Conservation (phyloP, 2,797 vertebrate species). For the Saxicola maurus region DNA sequence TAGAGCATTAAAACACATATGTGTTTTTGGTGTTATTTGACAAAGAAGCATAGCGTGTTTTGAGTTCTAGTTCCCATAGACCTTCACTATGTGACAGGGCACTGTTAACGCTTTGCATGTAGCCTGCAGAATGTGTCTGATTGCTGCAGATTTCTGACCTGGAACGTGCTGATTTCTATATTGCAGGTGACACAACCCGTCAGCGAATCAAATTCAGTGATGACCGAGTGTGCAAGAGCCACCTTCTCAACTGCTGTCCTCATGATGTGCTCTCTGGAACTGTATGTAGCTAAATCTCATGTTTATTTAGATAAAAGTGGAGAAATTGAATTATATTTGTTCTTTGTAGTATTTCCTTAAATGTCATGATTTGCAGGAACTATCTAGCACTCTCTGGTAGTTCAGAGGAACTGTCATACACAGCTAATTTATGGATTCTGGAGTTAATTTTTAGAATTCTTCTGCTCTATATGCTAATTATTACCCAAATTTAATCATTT, state of each 20-base stretch:
- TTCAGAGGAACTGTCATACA: not conserved
- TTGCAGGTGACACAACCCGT: slow-evolving; percentile 91
- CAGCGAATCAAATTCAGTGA: slow-evolving; percentile 98
- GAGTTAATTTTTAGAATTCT: not conserved
- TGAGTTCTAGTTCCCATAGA: slow-evolving; percentile 4
- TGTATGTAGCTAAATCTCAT: slow-evolving; percentile 73
- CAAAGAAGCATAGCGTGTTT: not conserved
- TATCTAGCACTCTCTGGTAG: not conserved
- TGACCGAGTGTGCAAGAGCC: slow-evolving; percentile 98
- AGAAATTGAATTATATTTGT: not conserved
- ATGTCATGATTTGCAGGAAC: not conserved
- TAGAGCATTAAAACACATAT: slow-evolving; percentile 3
- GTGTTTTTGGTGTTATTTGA: not conserved
- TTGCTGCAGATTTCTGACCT: slow-evolving; percentile 55
- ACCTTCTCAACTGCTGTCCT: slow-evolving; percentile 96
- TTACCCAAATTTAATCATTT: not conserved
- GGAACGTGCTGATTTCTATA: slow-evolving; percentile 64
- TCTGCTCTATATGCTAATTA: not conserved
- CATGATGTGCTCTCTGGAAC: slow-evolving; percentile 98
- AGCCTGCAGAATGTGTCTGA: not conserved
- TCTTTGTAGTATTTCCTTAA: not conserved
- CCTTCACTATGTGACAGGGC: not conserved
- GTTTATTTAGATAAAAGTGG: not conserved
- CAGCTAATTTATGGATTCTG: not conserved
- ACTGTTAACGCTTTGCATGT: slow-evolving; percentile 37